Base-by-base conservation (phyloP, 2,888 invertebrate species). In the Unio pictorum region DNA sequence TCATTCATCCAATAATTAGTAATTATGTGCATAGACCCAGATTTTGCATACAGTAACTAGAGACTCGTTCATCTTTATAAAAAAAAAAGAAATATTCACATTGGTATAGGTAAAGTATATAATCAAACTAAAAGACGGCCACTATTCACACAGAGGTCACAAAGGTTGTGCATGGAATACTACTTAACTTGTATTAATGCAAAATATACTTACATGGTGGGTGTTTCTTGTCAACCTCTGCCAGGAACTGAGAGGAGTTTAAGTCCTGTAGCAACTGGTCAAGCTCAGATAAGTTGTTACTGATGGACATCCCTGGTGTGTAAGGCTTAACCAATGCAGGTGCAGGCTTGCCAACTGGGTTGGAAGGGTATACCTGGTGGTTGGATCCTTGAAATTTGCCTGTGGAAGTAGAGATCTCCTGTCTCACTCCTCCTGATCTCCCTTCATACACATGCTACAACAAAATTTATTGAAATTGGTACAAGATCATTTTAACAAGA, bases 191-290 rank as follows among this genome's bases (percentile, higher is more conserved):
- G 3, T 28, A 61, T 26, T 8, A 55, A 59, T 62, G 55, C 34
- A 61, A 61, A 26, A 7, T 17, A 59, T 60, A 69, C 68, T 55
- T 60, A n/a, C 28, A 62, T 60, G 69, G 65, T 70, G 72, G 64
- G 64, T 74, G 71, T 69, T 80, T 68, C 75, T 81, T 82, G 74
- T 88, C 88, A 7, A 89, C 86, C 67, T 89, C 88, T 2, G 86
- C 86, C 78, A 88, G 83, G 79, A 89, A 90, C 76, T 90, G 89
- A n/a, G 91, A 90, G 11, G 90, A 89, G 91, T 96, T 97, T 82
- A 98, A 92, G 90, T 98, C 98, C 88, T 96, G 95, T 69, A 98
- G 92, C 67, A 98, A 92, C 23, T 95, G 95, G 90, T 98, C 98
- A 88, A 98, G 90, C 90, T 98, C 98, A 0, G 95, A 95, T 62